phyloP scores from a whole-genome alignment of 2,113 vertebrate genomes.

The Calyptommatus sinebrachiatus region DNA sequence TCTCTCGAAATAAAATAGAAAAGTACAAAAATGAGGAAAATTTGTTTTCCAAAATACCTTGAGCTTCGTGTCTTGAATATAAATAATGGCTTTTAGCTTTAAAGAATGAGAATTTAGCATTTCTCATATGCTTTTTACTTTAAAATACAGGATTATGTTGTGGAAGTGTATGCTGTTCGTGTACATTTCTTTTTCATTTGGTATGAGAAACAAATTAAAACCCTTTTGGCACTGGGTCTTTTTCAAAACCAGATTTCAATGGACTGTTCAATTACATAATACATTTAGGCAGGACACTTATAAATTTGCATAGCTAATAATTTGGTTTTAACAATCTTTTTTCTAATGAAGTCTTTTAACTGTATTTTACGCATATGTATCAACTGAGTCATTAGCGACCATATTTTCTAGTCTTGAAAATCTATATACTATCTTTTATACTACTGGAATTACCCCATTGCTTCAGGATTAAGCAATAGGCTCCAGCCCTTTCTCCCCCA shows the following conservation, averaged over 20 bases:
- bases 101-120: constrained; percentile 36
- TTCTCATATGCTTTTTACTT: constrained; percentile 40
- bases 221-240: not conserved
- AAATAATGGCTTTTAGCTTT: constrained; percentile 33
- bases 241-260: not conserved
- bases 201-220: constrained; percentile 42
- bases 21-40: not conserved
- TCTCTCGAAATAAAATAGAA: not conserved
- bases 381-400: constrained; percentile 10
- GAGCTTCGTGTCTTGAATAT: constrained; percentile 22
- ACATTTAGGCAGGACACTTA: constrained; percentile 6
- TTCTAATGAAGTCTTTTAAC: not conserved
- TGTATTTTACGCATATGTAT: not conserved
- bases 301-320: constrained; percentile 32
- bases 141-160: constrained; percentile 33
- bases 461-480: too few relatives aligned
- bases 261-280: not conserved
- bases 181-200: constrained; percentile 53
- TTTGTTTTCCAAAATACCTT: constrained; percentile 23
- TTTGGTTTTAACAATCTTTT: not conserved
- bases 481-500: too few relatives aligned
- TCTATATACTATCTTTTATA: not conserved
- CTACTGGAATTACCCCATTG: too few relatives aligned
- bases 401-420: constrained; percentile 10
- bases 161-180: constrained; percentile 34